A percentile compares a stretch with the other conserved stretches of the same genome.
These are phyloP conservation scores for Melipona beecheii DNA, from an alignment of 2,888 invertebrate species.

Conservation along the genomic window DNA sequence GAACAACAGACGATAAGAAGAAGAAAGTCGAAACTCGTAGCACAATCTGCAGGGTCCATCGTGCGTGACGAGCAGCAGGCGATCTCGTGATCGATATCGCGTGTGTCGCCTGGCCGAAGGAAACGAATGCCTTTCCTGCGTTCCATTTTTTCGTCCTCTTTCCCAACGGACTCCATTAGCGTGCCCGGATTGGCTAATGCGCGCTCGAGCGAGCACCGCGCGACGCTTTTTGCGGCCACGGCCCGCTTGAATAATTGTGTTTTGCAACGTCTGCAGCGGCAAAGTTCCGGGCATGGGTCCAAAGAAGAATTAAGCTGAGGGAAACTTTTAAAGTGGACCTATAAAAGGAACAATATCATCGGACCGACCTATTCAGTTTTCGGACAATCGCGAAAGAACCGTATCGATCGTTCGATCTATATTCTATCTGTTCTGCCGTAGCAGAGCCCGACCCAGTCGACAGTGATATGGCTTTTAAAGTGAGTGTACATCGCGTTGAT, in stretches of 20 bases:
- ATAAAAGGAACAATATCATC: constrained; percentile 66
- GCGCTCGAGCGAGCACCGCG: constrained; percentile 71
- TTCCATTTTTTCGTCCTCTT: constrained; percentile 57
- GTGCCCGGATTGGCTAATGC: constrained; percentile 62
- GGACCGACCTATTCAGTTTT: constrained; percentile 51
- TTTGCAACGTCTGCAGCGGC: constrained; percentile 74
- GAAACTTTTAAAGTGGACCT: constrained; percentile 66
- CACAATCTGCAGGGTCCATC: constrained; percentile 38
- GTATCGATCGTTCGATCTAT: constrained; percentile 46
- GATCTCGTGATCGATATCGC: constrained; percentile 59
- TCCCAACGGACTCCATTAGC: constrained; percentile 63
- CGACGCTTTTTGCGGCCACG: constrained; percentile 66
- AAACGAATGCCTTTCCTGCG: constrained; percentile 50
- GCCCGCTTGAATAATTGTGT: constrained; percentile 79
- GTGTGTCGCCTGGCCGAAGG: constrained; percentile 59
- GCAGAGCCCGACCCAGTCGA: constrained; percentile 11
- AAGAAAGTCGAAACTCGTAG: constrained; percentile 54
- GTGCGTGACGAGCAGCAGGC: constrained; percentile 55
- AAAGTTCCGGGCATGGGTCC: constrained; percentile 67
- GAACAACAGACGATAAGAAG: neutral
- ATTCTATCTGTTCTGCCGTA: neutral
- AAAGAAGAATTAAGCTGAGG: constrained; percentile 68
- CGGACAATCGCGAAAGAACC: constrained; percentile 39
- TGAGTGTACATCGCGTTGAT: constrained; percentile 60
- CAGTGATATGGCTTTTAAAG: constrained; percentile 63